Evolutionary conservation across 2,113 vertebrate genomes (phyloP).

Genomic region (Pristiophorus japonicus): DNA sequence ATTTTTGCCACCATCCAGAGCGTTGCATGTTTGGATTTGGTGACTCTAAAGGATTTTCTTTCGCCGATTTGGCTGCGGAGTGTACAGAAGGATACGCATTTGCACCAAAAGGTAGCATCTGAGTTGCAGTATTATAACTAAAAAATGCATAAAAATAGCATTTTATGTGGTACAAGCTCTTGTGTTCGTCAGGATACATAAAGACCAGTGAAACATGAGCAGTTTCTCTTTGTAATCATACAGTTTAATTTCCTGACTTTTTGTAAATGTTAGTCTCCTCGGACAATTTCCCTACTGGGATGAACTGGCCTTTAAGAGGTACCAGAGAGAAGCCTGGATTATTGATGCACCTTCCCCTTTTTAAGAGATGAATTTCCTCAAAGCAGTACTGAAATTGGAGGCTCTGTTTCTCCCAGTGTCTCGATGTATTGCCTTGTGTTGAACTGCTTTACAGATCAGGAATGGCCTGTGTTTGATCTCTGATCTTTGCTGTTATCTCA

Average conservation of each 20-base stretch:
- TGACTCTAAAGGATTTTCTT: conserved; percentile 60
- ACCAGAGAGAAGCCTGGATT: not conserved
- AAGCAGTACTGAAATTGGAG: not conserved
- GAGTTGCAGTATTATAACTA: not conserved
- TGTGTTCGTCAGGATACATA: not conserved
- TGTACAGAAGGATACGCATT: conserved; percentile 76
- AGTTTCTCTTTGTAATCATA: not conserved
- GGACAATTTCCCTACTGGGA: not conserved
- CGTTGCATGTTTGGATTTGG: conserved; percentile 60
- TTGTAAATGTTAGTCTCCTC: not conserved
- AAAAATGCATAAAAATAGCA: not conserved
- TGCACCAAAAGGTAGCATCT: conserved; percentile 67
- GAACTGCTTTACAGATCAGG: not conserved
- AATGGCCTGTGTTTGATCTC: not conserved
- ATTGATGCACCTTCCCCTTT: not conserved
- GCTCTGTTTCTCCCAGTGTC: not conserved
- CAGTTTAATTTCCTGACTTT: not conserved
- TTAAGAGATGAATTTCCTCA: not conserved
- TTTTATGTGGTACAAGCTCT: not conserved
- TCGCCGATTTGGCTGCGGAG: conserved; percentile 80
- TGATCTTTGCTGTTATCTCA: not conserved
- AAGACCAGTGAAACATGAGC: not conserved
- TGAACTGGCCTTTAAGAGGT: not conserved
- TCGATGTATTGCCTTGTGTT: not conserved
- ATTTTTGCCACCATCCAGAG: conserved; percentile 42